These are phyloP conservation scores for Etheostoma cragini DNA, from an alignment of 2,113 vertebrate species.

Conservation along the genomic window DNA sequence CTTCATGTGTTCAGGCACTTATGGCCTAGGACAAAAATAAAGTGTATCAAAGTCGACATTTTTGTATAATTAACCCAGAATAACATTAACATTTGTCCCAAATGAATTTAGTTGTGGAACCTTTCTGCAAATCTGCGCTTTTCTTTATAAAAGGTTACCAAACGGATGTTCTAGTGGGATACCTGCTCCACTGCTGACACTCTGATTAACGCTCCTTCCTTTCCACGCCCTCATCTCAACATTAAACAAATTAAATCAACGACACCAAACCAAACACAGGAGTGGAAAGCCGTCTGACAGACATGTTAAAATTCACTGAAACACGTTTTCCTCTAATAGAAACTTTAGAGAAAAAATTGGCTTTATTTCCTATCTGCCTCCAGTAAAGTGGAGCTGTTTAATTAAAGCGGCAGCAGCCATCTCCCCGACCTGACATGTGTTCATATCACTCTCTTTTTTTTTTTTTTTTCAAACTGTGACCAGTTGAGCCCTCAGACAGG, in stretches of 20 bases:
- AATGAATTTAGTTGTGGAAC: slow-evolving; percentile 44
- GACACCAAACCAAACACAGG: slow-evolving; percentile 74
- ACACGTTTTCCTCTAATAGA: slow-evolving; percentile 69
- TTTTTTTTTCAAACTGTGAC: not conserved
- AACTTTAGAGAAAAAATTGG: slow-evolving; percentile 26
- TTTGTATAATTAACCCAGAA: slow-evolving; percentile 5
- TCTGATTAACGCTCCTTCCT: slow-evolving; percentile 69
- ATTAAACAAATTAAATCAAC: slow-evolving; percentile 80
- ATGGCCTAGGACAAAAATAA: not conserved
- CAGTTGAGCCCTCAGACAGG: not conserved
- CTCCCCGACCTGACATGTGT: slow-evolving; percentile 36
- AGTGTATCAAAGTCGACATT: not conserved
- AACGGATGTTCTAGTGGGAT: slow-evolving; percentile 28
- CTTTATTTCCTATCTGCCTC: slow-evolving; percentile 51
- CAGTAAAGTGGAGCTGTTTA: slow-evolving; percentile 34
- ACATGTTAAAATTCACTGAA: slow-evolving; percentile 74
- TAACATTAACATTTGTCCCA: slow-evolving; percentile 22
- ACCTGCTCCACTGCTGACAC: slow-evolving; percentile 40
- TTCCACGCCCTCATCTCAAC: slow-evolving; percentile 24
- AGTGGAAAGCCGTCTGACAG: slow-evolving; percentile 71
- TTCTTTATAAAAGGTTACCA: slow-evolving; percentile 74
- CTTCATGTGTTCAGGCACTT: not conserved
- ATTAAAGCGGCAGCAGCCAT: slow-evolving; percentile 22
- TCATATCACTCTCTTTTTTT: not conserved
- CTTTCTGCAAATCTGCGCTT: slow-evolving; percentile 53